These are phyloP conservation scores for Neelides sp. DNA, from an alignment of 1,140 invertebrate genomes.

Conservation along the genomic window DNA sequence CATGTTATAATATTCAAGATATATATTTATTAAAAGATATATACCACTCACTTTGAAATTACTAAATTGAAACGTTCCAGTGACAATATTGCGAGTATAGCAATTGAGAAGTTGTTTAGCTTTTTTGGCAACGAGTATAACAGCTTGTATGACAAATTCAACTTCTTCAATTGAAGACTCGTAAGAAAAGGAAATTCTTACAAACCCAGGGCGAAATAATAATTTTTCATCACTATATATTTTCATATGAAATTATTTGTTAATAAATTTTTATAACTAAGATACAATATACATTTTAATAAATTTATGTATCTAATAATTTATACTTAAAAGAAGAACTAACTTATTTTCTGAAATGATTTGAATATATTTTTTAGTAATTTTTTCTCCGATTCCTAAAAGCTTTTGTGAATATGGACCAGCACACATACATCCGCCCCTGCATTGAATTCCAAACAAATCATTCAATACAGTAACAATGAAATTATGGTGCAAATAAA, in stretches of 20 bases:
- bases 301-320: not conserved
- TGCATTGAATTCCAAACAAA: constrained; percentile 78
- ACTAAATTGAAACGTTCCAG: too few relatives aligned
- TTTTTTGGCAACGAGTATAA: constrained; percentile 74
- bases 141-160: constrained; percentile 66
- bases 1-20: too few relatives aligned
- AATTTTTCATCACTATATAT: constrained; percentile 46
- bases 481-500: constrained; percentile 82
- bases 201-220: constrained; percentile 71
- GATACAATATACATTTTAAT: constrained; percentile 7
- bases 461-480: constrained; percentile 77
- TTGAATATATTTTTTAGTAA: constrained; percentile 62
- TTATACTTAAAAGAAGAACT: too few relatives aligned
- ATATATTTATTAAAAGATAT: too few relatives aligned
- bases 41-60: too few relatives aligned
- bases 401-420: constrained; percentile 73
- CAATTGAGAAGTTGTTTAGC: too few relatives aligned
- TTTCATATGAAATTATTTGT: constrained; percentile 45
- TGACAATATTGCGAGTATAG: too few relatives aligned
- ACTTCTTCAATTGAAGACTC: constrained; percentile 67
- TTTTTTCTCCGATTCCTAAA: constrained; percentile 62
- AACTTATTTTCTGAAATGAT: constrained; percentile 61
- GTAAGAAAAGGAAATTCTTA: constrained; percentile 69
- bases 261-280: constrained; percentile 27
- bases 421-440: constrained; percentile 71